These are phyloP conservation scores for Anolis sagrei DNA, from an alignment of 2,113 vertebrate species.

Conservation along the genomic window DNA sequence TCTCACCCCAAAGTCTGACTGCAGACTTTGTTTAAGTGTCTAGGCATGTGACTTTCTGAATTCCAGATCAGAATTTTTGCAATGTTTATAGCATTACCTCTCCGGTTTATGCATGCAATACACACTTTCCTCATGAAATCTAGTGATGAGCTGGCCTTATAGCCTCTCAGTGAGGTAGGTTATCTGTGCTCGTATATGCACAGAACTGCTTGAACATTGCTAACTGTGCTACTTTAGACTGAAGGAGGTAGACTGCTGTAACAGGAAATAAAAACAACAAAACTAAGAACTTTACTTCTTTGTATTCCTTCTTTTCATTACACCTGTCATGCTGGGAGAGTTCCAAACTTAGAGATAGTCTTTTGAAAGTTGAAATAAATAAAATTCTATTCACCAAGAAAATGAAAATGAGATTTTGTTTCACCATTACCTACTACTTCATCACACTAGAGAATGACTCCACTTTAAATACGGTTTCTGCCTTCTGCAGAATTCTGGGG, in stretches of 20 bases:
- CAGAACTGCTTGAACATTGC: neutral
- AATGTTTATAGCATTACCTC: slow-evolving; percentile 59
- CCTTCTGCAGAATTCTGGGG: too few relatives aligned
- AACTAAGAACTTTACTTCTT: too few relatives aligned
- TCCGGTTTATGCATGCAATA: neutral
- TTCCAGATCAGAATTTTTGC: slow-evolving; percentile 45
- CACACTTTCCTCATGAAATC: neutral
- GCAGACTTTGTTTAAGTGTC: slow-evolving; percentile 31
- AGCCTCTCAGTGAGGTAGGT: neutral
- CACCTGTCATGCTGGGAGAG: too few relatives aligned
- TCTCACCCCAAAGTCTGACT: slow-evolving; percentile 24
- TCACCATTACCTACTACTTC: too few relatives aligned
- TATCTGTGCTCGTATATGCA: too few relatives aligned
- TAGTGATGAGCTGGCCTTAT: neutral
- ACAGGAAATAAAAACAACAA: too few relatives aligned
- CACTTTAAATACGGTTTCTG: too few relatives aligned
- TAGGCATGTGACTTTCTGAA: slow-evolving; percentile 54
- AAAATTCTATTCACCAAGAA: neutral
- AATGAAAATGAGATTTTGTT: neutral
- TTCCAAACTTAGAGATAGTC: too few relatives aligned
- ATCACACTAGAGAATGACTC: too few relatives aligned
- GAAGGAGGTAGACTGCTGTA: neutral
- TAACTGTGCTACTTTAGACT: neutral
- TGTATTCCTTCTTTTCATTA: too few relatives aligned
- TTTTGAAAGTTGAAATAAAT: neutral